Evolutionary conservation across 2,797 vertebrate genomes (phyloP), one percentile per base, ranked within the genome.

Genomic region (Sebastes nivosus): DNA sequence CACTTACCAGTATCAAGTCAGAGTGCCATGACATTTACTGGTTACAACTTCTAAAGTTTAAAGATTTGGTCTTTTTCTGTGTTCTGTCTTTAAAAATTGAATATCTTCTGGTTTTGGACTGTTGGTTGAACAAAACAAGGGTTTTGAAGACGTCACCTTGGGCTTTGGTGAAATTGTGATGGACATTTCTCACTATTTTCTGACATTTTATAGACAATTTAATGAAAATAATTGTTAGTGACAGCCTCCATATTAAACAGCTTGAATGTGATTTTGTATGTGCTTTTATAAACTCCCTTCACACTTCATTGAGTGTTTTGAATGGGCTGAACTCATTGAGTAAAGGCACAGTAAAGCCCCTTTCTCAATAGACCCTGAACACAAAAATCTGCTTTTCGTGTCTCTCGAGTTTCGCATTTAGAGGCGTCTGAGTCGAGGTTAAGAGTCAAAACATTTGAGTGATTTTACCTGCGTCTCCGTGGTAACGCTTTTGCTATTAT

Each of bases 391-490:
- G 25, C 66, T 81, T 83, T 83, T 82, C 7, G 3, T 38, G 46
- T 83, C 67, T 82, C 73, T 77, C 52, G 72, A 87, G 79, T n/a
- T 42, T 83, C 72, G 75, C 69, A 68, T 77, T 63, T 65, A 61
- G 52, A 34, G 0, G 14, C 29, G 30, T 68, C 77, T 27, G 61
- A 86, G 73, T 65, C 73, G 34, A 93, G 90, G 89, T 92, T 75
- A 84, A 25, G 72, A 75, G 68, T 80, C 67, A 81, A 82, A 81
- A 75, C 77, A 70, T 78, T 90, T 91, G 73, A 82, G 79, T 77
- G 61, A 85, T 89, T 87, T 90, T 36, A 88, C 81, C 88, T 84
- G 67, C 57, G 89, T 94, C 88, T 81, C 89, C 75, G 52, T 91
- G 91, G 91, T 75, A 88, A 88, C 79, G 24, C 89, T 92, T 85